Percentiles rank a stretch among this genome's conserved stretches.
These are phyloP conservation scores for Ariolimax columbianus DNA, from an alignment of 2,888 invertebrate species.

Conservation along the genomic window DNA sequence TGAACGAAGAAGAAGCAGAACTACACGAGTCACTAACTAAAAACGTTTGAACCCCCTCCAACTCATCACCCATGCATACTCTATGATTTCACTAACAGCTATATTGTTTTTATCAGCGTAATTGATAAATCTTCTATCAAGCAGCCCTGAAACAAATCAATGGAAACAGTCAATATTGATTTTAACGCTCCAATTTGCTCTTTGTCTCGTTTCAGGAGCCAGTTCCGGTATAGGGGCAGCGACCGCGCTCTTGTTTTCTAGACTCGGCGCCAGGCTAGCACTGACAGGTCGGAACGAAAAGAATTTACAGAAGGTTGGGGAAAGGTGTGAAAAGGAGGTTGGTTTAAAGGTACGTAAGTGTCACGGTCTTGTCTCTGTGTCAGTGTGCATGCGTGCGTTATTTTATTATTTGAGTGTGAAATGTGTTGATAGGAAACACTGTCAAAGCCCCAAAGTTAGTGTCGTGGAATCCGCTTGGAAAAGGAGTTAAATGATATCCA, in stretches of 20 bases:
- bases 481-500: too few relatives aligned
- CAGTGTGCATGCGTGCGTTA: too few relatives aligned
- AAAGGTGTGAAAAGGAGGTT: constrained; percentile 64
- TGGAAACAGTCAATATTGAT: neutral
- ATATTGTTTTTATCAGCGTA: neutral
- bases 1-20: too few relatives aligned
- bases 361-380: too few relatives aligned
- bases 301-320: constrained; percentile 69
- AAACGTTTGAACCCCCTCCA: too few relatives aligned
- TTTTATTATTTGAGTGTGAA: too few relatives aligned
- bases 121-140: neutral
- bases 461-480: too few relatives aligned
- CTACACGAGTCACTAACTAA: too few relatives aligned
- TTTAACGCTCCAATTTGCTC: neutral
- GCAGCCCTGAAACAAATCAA: neutral
- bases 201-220: constrained; percentile 66
- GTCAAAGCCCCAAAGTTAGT: too few relatives aligned
- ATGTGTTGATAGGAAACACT: too few relatives aligned
- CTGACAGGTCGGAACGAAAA: constrained; percentile 75
- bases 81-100: too few relatives aligned
- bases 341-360: constrained; percentile 51
- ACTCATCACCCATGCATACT: too few relatives aligned
- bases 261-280: constrained; percentile 73
- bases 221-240: constrained; percentile 78
- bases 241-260: constrained; percentile 75